Conservation (phyloP, 35 echinoderm and acorn worm genomes). For the Lytechinus pictus region DNA sequence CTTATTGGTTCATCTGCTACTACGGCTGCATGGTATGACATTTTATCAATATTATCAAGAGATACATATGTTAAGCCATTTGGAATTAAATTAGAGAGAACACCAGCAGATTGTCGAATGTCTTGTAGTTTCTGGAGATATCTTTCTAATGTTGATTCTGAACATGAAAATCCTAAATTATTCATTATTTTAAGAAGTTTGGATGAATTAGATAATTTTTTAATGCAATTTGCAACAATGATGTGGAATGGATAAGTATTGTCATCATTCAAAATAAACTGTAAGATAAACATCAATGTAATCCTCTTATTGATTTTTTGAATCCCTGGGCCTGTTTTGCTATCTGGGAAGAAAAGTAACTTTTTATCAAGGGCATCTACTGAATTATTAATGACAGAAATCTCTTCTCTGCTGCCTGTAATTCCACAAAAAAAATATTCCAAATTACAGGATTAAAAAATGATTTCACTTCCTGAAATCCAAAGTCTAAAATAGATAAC, state of each 20-base stretch:
- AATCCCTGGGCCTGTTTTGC: not conserved
- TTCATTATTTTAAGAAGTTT: constrained; percentile 59
- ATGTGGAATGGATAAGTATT: constrained; percentile 70
- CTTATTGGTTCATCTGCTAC: too few species aligned
- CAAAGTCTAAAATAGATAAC: constrained; percentile 16
- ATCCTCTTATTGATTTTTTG: not conserved
- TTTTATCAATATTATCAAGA: too few species aligned
- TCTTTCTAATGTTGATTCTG: constrained; percentile 63
- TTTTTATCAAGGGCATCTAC: not conserved
- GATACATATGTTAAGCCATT: too few species aligned
- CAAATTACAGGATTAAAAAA: not conserved
- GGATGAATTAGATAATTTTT: constrained; percentile 59
- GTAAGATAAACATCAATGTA: not conserved
- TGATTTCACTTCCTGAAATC: not conserved
- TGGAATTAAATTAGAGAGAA: too few species aligned
- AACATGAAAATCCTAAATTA: constrained; percentile 55
- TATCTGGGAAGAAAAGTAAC: not conserved
- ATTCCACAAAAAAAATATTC: not conserved
- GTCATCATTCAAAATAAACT: constrained; percentile 59
- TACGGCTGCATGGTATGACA: too few species aligned
- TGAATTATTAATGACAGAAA: not conserved
- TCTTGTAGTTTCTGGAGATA: too few species aligned
- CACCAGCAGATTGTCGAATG: too few species aligned
- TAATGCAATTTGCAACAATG: constrained; percentile 49
- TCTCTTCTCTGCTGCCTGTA: not conserved